A percentile compares a stretch with the other conserved stretches of the same genome.
These are phyloP conservation scores for Pipra filicauda DNA, from an alignment of 2,113 vertebrate species.

Conservation along the genomic window DNA sequence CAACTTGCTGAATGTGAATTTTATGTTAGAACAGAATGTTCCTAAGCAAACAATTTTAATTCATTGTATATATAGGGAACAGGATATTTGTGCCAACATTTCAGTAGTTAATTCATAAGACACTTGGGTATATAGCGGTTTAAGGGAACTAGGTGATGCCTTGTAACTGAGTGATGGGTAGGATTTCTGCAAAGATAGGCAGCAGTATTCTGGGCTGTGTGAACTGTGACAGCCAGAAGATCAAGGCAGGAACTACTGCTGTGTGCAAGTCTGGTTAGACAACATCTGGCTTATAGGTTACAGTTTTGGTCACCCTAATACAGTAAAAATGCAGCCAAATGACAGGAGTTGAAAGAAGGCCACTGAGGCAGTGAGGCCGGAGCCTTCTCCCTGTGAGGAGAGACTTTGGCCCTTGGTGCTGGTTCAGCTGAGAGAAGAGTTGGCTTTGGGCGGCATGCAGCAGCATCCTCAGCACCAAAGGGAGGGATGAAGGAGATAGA, in stretches of 20 bases:
- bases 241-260: background rate
- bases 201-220: background rate
- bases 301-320: background rate
- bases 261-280: background rate
- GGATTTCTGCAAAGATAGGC: background rate
- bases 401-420: fast-evolving
- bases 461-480: too few species aligned
- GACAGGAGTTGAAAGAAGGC: background rate
- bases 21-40: background rate
- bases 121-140: background rate
- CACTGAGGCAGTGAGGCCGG: too few species aligned
- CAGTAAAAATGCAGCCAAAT: background rate
- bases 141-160: background rate
- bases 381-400: background rate
- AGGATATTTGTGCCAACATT: background rate
- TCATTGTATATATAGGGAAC: background rate
- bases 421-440: background rate
- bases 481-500: background rate
- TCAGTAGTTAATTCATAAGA: background rate
- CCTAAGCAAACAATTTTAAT: background rate
- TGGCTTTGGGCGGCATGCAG: fast-evolving
- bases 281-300: background rate
- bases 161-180: background rate
- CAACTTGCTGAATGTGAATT: background rate
- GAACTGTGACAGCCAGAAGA: background rate